These are phyloP conservation scores for Erebia ligea DNA, from an alignment of 2,888 invertebrate genomes.

Conservation along the genomic window DNA sequence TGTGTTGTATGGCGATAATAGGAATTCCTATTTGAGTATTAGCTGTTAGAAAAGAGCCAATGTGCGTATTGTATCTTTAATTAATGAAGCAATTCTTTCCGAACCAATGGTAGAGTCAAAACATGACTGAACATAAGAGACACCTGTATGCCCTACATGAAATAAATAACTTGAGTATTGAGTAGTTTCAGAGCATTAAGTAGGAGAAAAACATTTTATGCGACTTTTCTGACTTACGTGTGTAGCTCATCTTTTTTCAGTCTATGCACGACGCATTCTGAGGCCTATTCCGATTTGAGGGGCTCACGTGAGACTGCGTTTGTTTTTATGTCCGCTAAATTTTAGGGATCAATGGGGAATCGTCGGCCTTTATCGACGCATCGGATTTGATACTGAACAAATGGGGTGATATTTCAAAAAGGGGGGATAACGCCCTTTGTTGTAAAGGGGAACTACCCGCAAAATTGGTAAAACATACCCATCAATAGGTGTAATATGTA, in stretches of 20 bases:
- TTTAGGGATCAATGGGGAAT: constrained; percentile 72
- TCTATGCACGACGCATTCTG: constrained; percentile 63
- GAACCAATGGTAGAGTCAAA: no score
- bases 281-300: constrained; percentile 65
- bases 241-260: constrained; percentile 40
- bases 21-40: no score
- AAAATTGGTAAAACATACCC: constrained; percentile 10
- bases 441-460: constrained; percentile 19
- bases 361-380: constrained; percentile 65
- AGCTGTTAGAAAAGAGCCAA: no score
- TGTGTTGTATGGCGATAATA: no score
- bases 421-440: constrained; percentile 20
- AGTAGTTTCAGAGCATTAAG: no score
- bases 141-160: no score
- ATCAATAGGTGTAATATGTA: constrained; percentile 5
- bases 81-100: no score
- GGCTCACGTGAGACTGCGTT: constrained; percentile 64
- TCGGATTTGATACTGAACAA: constrained; percentile 58
- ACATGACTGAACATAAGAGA: no score
- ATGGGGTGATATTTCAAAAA: constrained; percentile 47
- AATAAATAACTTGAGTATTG: no score
- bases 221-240: constrained; percentile 14
- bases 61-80: no score
- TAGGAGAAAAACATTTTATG: neutral
- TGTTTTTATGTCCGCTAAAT: constrained; percentile 73